Base-by-base conservation (phyloP, 2,888 invertebrate genomes). In the Blastobasis adustella region DNA sequence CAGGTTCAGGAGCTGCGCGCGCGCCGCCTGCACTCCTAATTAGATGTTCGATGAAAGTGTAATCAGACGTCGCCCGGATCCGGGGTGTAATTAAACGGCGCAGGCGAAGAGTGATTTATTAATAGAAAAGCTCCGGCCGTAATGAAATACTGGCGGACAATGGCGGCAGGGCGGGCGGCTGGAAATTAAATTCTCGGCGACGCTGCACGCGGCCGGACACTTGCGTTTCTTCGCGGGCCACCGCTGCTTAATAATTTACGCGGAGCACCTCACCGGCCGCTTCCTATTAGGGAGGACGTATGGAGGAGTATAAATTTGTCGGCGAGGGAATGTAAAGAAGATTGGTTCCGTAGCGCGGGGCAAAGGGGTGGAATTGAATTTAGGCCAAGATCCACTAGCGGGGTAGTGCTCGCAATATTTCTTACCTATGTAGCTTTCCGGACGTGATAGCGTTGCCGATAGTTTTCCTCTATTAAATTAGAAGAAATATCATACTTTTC, bases 21-120 rank as follows among this genome's bases (percentile, higher is more conserved):
- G 78, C 61, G 57, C 62, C 60, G 54, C 62, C 79, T 86, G 88
- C 86, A 86, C 82, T 83, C 76, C 84, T 86, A 87, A 87, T 88
- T 87, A 88, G 84, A 86, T 84, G 87, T 86, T 87, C 88, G 85
- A 88, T 87, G 86, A 87, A 85, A 87, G 79, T 86, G 88, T 88
- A 86, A 88, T 88, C 87, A 86, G 84, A 84, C 83, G 82, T 73
- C 75, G 83, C 78, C 74, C 79, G 82, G 83, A 85, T 83, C 83
- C 80, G 76, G 83, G 80, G 76, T 82, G 88, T 87, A 88, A 88
- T 88, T 88, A 88, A 88, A 87, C 80, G 83, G 80, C 75, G 77
- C 79, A 76, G 78, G 85, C 87, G 86, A 88, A 86, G 83, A 87
- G 86, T 88, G 88, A 88, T 88, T 88, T 88, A 88, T 88, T 88